A percentile compares a stretch with the other conserved stretches of the same genome.
Conservation (phyloP, 2,888 invertebrate species). For the Ptycholaimellus sp. region DNA sequence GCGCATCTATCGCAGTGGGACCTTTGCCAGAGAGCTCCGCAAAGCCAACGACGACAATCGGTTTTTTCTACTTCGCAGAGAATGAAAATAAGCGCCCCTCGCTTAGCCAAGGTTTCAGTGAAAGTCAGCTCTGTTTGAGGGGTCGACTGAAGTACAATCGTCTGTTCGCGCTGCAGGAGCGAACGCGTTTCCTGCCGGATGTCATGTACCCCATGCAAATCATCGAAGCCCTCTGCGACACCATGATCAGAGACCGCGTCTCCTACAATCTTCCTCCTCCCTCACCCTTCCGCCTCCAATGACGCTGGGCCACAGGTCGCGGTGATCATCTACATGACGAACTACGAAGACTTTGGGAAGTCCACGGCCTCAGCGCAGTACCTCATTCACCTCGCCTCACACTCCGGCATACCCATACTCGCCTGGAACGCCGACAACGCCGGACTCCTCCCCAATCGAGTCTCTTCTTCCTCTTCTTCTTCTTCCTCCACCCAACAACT, state of each 20-base stretch:
- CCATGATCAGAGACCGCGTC: constrained; percentile 10
- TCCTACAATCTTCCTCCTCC: not conserved
- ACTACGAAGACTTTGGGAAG: constrained; percentile 7
- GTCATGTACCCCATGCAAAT: constrained; percentile 18
- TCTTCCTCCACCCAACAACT: not conserved
- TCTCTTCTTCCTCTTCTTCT: constrained; percentile 2
- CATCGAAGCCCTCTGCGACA: constrained; percentile 18
- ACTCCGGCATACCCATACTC: constrained; percentile 62
- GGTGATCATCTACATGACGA: constrained; percentile 13
- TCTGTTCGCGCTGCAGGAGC: too few species aligned
- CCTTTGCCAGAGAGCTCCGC: too few species aligned
- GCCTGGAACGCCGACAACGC: constrained; percentile 95
- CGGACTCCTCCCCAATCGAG: constrained; percentile 34
- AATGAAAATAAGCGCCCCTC: too few species aligned
- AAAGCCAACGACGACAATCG: too few species aligned
- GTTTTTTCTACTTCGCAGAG: too few species aligned
- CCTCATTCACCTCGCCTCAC: constrained; percentile 10
- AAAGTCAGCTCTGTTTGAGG: too few species aligned
- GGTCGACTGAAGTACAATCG: too few species aligned
- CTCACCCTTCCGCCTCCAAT: too few species aligned
- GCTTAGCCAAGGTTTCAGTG: too few species aligned
- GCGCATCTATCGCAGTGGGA: too few species aligned
- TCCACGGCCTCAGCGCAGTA: constrained; percentile 5
- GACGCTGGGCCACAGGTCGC: constrained; percentile 9
- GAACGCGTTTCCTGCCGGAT: too few species aligned